phyloP scores from a whole-genome alignment of 2,113 vertebrate species.

The Puffinus mauretanicus region DNA sequence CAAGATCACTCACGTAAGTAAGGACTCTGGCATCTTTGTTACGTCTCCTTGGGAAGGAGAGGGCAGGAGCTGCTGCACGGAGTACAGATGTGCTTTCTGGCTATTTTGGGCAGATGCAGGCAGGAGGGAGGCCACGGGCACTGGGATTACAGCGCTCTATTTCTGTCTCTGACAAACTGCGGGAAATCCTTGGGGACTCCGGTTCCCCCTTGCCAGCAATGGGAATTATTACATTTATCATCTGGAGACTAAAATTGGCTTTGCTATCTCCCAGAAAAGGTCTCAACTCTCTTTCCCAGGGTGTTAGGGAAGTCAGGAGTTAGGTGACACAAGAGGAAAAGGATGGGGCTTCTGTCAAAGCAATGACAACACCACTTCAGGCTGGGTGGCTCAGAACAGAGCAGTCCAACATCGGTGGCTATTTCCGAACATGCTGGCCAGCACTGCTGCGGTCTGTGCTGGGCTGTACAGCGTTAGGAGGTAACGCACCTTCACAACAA shows the following conservation, averaged over 20 bases:
- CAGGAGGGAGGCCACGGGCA: neutral
- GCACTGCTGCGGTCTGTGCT: neutral
- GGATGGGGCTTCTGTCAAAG: neutral
- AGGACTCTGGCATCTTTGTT: neutral
- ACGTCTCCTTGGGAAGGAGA: neutral
- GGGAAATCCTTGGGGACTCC: neutral
- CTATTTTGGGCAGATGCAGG: neutral
- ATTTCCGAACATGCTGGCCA: neutral
- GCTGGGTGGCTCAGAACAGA: neutral
- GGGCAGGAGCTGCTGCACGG: neutral
- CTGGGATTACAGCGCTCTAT: neutral
- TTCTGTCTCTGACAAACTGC: neutral
- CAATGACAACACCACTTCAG: neutral
- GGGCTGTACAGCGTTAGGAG: neutral
- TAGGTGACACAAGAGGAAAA: neutral
- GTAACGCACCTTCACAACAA: neutral
- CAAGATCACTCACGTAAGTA: conserved; percentile 91
- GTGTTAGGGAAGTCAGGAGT: neutral
- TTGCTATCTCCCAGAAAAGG: neutral
- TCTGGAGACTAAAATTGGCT: neutral
- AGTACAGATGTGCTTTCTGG: neutral
- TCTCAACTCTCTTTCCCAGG: neutral
- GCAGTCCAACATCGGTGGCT: neutral
- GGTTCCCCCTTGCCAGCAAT: neutral
- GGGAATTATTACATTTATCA: neutral